phyloP scores from a whole-genome alignment of 2,888 invertebrate species.

The Drosophila ezoana region DNA sequence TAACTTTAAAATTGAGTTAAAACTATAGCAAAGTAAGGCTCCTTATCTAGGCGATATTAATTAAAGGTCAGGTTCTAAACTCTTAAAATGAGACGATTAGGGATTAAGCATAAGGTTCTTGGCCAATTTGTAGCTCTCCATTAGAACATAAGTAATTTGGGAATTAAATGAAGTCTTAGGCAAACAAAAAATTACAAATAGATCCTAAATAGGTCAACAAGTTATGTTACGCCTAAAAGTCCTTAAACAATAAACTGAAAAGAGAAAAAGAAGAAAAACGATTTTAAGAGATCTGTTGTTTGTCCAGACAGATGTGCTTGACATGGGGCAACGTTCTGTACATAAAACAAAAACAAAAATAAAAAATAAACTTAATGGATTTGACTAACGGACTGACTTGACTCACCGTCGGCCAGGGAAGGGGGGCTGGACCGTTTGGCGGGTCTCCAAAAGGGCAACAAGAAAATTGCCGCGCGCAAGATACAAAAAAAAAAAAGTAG shows the following conservation, averaged over 20 bases:
- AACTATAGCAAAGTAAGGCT: not conserved
- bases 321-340: slow-evolving; percentile 56
- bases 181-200: slow-evolving; percentile 22
- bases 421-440: slow-evolving; percentile 28
- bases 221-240: slow-evolving; percentile 7
- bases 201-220: slow-evolving; percentile 25
- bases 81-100: too few species aligned
- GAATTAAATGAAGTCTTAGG: slow-evolving; percentile 11
- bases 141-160: slow-evolving; percentile 1
- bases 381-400: slow-evolving; percentile 70
- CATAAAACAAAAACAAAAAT: slow-evolving; percentile 40
- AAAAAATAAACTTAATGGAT: slow-evolving; percentile 68
- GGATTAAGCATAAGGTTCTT: too few species aligned
- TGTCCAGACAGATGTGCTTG: slow-evolving; percentile 46
- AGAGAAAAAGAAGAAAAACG: slow-evolving; percentile 26
- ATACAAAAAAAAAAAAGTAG: slow-evolving; percentile 22
- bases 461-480: slow-evolving; percentile 48
- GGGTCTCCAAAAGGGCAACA: slow-evolving; percentile 66
- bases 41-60: slow-evolving; percentile 1
- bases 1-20: slow-evolving; percentile 8
- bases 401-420: slow-evolving; percentile 17
- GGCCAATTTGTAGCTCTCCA: not conserved
- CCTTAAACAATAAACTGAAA: slow-evolving; percentile 27
- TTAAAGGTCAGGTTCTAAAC: not conserved
- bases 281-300: slow-evolving; percentile 26